phyloP scores from a whole-genome alignment of 2,113 vertebrate genomes.

The Orthonyx spaldingii region DNA sequence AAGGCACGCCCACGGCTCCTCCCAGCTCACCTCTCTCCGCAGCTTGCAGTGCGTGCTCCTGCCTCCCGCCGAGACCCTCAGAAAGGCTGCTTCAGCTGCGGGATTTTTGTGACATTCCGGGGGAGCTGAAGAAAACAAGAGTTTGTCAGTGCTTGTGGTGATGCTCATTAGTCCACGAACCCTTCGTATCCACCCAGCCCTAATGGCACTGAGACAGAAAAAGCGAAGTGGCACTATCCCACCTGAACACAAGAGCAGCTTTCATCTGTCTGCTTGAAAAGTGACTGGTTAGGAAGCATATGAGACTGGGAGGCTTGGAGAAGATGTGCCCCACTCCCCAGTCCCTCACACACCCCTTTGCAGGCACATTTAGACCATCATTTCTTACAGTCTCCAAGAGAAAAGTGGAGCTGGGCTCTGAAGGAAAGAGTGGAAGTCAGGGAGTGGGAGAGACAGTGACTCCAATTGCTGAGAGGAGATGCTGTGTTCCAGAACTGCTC shows the following conservation, averaged over 20 bases:
- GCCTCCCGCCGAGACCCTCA: background rate
- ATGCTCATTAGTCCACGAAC: background rate
- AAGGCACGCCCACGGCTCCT: background rate
- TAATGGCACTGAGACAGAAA: background rate
- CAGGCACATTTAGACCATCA: background rate
- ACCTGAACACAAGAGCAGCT: background rate
- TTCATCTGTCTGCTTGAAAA: background rate
- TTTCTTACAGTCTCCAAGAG: background rate
- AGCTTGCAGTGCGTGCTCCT: background rate
- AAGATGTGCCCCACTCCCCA: background rate
- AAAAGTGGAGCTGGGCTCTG: background rate
- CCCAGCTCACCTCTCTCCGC: background rate
- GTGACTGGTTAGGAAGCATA: background rate
- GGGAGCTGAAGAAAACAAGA: background rate
- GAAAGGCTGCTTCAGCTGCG: background rate
- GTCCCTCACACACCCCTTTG: background rate
- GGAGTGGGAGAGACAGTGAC: background rate
- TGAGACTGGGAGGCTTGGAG: background rate
- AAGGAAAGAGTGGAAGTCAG: background rate
- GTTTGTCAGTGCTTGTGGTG: background rate
- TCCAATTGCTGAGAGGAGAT: background rate
- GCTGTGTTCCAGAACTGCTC: background rate
- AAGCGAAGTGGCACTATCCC: background rate
- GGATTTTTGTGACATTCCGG: background rate
- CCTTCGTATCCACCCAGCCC: background rate